Conservation (phyloP, 2,113 vertebrate genomes). For the Myocastor coypus region DNA sequence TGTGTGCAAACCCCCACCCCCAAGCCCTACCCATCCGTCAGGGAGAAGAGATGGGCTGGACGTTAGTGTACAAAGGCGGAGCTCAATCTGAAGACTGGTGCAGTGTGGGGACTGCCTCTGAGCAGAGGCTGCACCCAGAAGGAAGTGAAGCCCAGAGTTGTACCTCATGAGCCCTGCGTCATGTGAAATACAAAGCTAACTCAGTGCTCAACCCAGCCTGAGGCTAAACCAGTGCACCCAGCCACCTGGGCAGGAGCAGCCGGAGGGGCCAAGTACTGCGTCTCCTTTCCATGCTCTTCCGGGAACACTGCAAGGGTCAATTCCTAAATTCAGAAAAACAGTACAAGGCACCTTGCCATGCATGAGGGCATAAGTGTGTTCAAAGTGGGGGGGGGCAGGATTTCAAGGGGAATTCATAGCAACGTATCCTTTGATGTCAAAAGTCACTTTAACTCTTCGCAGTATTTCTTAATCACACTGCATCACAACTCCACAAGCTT, state of each 20-base stretch:
- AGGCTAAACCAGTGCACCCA: neutral
- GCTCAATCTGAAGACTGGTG: too few species aligned
- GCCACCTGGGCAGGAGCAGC: neutral
- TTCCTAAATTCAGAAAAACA: neutral
- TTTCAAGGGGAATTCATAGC: neutral
- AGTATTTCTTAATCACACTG: neutral
- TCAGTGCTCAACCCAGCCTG: neutral
- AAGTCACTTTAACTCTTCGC: neutral
- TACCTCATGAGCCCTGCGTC: neutral
- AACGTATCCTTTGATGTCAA: neutral
- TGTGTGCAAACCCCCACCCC: accelerated
- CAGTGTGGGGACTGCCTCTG: neutral
- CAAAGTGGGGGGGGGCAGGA: neutral
- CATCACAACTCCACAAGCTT: neutral
- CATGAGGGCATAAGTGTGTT: neutral
- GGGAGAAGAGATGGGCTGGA: neutral
- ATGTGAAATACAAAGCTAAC: neutral
- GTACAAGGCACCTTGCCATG: neutral
- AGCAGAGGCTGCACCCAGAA: neutral
- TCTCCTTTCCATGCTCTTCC: neutral
- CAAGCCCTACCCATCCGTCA: too few species aligned
- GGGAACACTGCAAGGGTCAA: accelerated
- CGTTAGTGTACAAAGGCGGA: neutral
- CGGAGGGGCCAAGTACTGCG: accelerated
- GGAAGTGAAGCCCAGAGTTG: neutral